Base-by-base conservation (phyloP, 2,888 invertebrate genomes). In the Cybosia mesomella region DNA sequence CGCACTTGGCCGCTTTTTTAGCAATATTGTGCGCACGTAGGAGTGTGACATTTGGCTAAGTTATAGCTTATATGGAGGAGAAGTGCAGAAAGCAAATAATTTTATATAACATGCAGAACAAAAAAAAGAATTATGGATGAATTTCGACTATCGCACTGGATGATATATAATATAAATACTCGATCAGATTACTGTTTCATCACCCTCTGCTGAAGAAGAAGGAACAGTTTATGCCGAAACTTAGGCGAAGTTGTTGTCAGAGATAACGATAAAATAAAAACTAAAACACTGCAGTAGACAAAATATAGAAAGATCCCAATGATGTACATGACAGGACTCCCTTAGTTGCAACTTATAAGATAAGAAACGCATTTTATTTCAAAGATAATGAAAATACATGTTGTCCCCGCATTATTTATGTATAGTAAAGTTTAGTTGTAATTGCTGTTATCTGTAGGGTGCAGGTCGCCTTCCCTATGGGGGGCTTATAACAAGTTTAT, bases 341-440 rank as follows among this genome's bases (percentile, higher is more conserved):
- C 62, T 57, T 66, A 49, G 66, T 68, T 22, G 66, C 64, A 69
- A 66, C 43, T 66, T 57, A 60, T 28, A 28, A 28, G 28, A 28
- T 28, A 76, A 75, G 73, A 69, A 66, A 74, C 21, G 22, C 32
- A 65, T 60, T 72, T 70, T 36, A 53, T 59, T 65, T 63, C 13
- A 24, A n/a, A 70, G 60, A 76, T 74, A 70, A 70, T 71, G 65
- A 62, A 67, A 68, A 68, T 68, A 66, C 60, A 70, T 58, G 60
- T 64, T 66, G 67, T 75, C 64, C 22, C 63, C 67, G 10, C 65
- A 66, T 70, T 73, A 72, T 67, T 71, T 70, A 57, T 71, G 34
- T 67, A 39, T 15, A 58, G 43, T 32, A 24, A 69, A 65, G 61
- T 69, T 69, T 58, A 57, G 49, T 66, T 66, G 39, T 69, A 58